phyloP scores from a whole-genome alignment of 2,797 vertebrate genomes.

The Pseudomugil gertrudae region DNA sequence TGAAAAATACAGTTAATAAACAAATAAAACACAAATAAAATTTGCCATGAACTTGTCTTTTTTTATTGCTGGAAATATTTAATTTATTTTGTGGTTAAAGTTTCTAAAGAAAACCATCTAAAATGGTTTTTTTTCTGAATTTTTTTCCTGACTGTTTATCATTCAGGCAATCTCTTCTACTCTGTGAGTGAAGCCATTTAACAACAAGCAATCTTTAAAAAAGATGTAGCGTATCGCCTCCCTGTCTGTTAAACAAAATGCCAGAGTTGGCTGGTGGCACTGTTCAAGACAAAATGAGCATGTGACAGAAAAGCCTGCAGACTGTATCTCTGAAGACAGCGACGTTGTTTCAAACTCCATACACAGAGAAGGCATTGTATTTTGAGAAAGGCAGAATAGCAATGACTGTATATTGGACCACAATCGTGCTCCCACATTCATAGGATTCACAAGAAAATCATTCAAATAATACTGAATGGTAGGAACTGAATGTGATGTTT shows the following conservation, averaged over 20 bases:
- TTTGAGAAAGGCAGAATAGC: slow-evolving; percentile 23
- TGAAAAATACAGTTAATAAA: too few species aligned
- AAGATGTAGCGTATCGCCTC: slow-evolving; percentile 32
- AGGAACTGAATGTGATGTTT: neutral
- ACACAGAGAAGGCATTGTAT: slow-evolving; percentile 59
- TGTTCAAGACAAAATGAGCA: slow-evolving; percentile 47
- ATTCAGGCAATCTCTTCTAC: slow-evolving; percentile 40
- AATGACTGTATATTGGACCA: slow-evolving; percentile 28
- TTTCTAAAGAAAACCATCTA: slow-evolving; percentile 23
- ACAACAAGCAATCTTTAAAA: slow-evolving; percentile 43
- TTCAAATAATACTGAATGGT: slow-evolving; percentile 18
- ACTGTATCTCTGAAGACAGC: slow-evolving; percentile 38
- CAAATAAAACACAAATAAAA: too few species aligned
- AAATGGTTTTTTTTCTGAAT: slow-evolving; percentile 20
- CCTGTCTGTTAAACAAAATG: slow-evolving; percentile 20
- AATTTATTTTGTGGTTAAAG: slow-evolving; percentile 7
- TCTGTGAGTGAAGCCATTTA: slow-evolving; percentile 39
- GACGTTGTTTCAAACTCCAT: slow-evolving; percentile 43
- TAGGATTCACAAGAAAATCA: neutral
- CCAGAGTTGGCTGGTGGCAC: slow-evolving; percentile 30
- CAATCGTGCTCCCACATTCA: slow-evolving; percentile 22
- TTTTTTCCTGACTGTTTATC: slow-evolving; percentile 20
- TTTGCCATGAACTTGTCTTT: too few species aligned
- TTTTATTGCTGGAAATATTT: neutral
- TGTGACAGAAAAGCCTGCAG: slow-evolving; percentile 38